Conservation (phyloP, 1,140 invertebrate genomes). For the Drosophila watanabei region DNA sequence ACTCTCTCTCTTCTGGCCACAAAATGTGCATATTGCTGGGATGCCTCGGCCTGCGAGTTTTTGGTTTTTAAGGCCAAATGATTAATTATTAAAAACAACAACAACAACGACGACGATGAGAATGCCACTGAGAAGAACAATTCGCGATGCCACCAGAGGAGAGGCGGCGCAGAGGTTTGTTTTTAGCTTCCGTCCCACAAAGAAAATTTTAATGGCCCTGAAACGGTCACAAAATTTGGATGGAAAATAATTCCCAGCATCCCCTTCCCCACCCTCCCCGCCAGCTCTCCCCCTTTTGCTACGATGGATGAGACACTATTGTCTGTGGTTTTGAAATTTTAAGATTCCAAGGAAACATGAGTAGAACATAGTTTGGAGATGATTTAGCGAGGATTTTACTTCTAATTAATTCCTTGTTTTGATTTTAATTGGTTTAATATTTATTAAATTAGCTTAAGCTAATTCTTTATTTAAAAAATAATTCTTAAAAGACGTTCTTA, state of each 20-base stretch:
- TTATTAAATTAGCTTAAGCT: not conserved
- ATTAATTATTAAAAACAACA: conserved; percentile 76
- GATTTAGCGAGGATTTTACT: not conserved
- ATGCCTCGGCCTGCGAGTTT: conserved; percentile 16
- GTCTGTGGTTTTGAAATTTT: conserved; percentile 18
- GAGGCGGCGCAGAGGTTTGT: not conserved
- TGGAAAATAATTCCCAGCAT: conserved; percentile 6
- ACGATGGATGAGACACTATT: not conserved
- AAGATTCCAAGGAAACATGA: conserved; percentile 11
- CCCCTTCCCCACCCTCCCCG: not conserved
- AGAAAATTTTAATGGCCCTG: conserved; percentile 45
- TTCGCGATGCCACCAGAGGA: conserved; percentile 22
- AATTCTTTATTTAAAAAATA: not conserved
- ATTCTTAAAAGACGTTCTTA: not conserved
- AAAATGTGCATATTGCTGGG: conserved; percentile 79
- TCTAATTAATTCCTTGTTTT: not conserved
- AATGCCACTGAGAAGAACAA: conserved; percentile 25
- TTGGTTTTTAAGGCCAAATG: conserved; percentile 75
- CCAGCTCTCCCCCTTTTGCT: not conserved
- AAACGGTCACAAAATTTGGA: conserved; percentile 33
- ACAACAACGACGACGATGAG: conserved; percentile 22
- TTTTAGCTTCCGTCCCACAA: conserved; percentile 20
- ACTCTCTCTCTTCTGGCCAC: conserved; percentile 44
- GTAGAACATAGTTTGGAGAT: not conserved
- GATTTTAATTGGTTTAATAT: not conserved